A percentile compares a stretch with the other conserved stretches of the same genome.
These are phyloP conservation scores for Itoplectis maculator DNA, from an alignment of 2,888 invertebrate genomes.

Conservation along the genomic window DNA sequence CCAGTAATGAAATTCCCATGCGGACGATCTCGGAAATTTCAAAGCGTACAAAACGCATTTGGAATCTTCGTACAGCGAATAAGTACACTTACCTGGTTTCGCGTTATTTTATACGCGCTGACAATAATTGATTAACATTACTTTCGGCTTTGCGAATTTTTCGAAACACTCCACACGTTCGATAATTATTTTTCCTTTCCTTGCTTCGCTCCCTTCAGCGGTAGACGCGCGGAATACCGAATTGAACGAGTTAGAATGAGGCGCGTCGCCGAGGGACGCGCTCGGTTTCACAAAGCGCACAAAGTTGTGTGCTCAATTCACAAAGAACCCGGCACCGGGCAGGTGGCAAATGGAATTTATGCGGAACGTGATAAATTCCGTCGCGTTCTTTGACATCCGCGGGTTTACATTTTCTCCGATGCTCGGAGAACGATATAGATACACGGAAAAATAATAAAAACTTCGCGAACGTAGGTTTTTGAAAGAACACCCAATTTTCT, in stretches of 20 bases:
- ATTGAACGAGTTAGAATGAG: slow-evolving; percentile 18
- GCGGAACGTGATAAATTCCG: not conserved
- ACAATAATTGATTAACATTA: not conserved
- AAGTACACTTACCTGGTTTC: not conserved
- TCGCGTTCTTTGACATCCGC: not conserved
- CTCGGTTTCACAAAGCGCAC: not conserved
- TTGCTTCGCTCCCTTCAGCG: not conserved
- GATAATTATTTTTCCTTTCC: not conserved
- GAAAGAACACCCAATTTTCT: no score
- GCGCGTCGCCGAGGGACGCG: not conserved
- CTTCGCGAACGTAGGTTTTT: no score
- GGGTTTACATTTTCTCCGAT: not conserved
- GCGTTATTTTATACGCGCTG: not conserved
- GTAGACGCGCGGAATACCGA: not conserved
- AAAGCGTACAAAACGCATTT: slow-evolving; percentile 23
- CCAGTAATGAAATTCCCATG: slow-evolving; percentile 54
- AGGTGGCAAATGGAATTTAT: not conserved
- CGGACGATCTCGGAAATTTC: slow-evolving; percentile 14
- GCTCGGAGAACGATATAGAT: not conserved
- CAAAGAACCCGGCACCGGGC: slow-evolving; percentile 1
- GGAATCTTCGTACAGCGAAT: not conserved
- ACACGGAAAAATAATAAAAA: no score
- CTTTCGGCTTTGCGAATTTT: not conserved
- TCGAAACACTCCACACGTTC: not conserved
- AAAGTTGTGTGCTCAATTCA: not conserved